These are phyloP conservation scores for Psophia crepitans DNA, from an alignment of 2,113 vertebrate genomes.

Conservation along the genomic window DNA sequence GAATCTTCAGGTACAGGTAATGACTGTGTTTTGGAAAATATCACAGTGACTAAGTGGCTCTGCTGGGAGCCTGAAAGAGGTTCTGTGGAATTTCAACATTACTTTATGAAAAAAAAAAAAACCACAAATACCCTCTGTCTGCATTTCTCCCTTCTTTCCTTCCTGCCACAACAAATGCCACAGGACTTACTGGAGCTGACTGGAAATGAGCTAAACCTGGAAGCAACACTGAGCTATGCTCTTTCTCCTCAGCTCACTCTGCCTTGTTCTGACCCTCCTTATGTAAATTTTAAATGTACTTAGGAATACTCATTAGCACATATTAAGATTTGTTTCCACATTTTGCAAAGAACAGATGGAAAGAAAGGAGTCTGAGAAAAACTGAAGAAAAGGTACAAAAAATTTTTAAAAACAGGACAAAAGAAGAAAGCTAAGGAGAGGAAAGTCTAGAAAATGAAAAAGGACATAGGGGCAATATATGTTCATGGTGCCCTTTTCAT, in stretches of 20 bases:
- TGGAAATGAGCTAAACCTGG: background rate
- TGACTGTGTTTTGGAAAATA: background rate
- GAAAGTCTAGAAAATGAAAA: background rate
- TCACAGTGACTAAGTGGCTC: background rate
- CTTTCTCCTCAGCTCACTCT: background rate
- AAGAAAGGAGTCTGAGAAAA: background rate
- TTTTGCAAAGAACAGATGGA: background rate
- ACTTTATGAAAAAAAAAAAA: background rate
- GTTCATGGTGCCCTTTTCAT: background rate
- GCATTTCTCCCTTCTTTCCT: background rate
- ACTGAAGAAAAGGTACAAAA: background rate
- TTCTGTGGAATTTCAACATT: background rate
- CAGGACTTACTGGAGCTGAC: background rate
- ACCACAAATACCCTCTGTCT: too few species aligned
- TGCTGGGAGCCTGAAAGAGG: background rate
- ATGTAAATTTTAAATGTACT: background rate
- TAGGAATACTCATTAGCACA: background rate
- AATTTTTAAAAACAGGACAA: background rate
- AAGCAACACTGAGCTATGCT: background rate
- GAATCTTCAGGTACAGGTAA: background rate
- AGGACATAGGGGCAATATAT: accelerated
- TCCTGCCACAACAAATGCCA: background rate
- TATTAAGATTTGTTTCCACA: background rate
- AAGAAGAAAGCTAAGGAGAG: background rate
- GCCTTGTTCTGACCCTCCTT: background rate